Percentiles rank a stretch among this genome's conserved stretches.
These are phyloP conservation scores for Nyctalus aviator DNA, from an alignment of 2,797 vertebrate genomes.

Conservation along the genomic window DNA sequence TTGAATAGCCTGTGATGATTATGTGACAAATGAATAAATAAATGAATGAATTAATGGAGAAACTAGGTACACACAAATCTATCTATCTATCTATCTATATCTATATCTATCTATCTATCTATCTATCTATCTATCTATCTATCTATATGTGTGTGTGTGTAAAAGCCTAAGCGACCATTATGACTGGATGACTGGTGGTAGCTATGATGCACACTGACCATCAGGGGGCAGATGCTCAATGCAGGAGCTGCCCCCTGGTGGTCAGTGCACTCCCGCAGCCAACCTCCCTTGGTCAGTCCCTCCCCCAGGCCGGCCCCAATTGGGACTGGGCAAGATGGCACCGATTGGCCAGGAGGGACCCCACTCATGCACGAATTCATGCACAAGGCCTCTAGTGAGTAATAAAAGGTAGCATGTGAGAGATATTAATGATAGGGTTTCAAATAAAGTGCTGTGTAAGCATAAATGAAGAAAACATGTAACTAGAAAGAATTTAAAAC, in stretches of 20 bases:
- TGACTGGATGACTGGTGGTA: too few relatives aligned
- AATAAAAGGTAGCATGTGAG: constrained; percentile 3
- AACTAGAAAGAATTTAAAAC: not conserved
- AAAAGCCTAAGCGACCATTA: too few relatives aligned
- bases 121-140: not conserved
- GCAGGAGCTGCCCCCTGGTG: too few relatives aligned
- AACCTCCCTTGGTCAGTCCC: fast-evolving
- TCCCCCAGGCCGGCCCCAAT: too few relatives aligned
- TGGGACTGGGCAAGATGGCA: too few relatives aligned
- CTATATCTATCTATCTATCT: not conserved
- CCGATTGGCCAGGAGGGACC: too few relatives aligned
- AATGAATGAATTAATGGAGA: not conserved
- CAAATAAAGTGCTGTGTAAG: not conserved
- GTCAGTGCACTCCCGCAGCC: too few relatives aligned
- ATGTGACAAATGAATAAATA: not conserved
- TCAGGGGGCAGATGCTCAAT: too few relatives aligned
- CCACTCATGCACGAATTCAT: too few relatives aligned
- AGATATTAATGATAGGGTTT: not conserved
- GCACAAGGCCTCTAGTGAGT: not conserved
- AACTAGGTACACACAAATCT: not conserved
- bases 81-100: not conserved
- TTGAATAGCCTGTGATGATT: not conserved
- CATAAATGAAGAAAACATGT: not conserved
- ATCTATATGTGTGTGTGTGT: too few relatives aligned
- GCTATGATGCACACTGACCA: too few relatives aligned